Percentiles rank a stretch among this genome's conserved stretches.
Evolutionary conservation across 53 echinoderm and acorn worm species (phyloP).

Genomic region (Stichopus horrens): DNA sequence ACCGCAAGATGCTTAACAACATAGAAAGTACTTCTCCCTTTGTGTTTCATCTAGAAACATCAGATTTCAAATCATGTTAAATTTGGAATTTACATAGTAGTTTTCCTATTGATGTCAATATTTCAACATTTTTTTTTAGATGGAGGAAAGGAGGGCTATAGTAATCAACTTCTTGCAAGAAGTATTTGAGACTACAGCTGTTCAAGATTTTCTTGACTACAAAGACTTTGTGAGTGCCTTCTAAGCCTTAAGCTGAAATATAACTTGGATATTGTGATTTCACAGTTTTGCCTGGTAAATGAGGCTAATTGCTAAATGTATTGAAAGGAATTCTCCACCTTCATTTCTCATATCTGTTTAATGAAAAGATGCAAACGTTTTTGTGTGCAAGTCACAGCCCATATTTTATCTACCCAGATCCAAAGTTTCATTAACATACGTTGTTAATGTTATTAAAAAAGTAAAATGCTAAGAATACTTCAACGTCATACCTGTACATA

Average conservation of each 20-base stretch:
- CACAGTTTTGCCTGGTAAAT: not conserved
- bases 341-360: too few relatives aligned
- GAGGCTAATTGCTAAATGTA: not conserved
- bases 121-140: slow-evolving; percentile 7
- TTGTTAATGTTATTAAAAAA: too few relatives aligned
- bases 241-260: not conserved
- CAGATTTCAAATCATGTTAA: not conserved
- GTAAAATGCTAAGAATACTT: too few relatives aligned
- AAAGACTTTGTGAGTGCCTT: slow-evolving; percentile 60
- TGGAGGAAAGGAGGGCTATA: slow-evolving; percentile 55
- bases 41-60: too few relatives aligned
- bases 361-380: too few relatives aligned
- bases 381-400: too few relatives aligned
- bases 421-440: too few relatives aligned
- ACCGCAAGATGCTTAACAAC: too few relatives aligned
- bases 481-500: too few relatives aligned
- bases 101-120: not conserved
- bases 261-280: not conserved
- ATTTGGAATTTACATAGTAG: not conserved
- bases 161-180: slow-evolving; percentile 43
- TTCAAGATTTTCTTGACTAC: slow-evolving; percentile 55
- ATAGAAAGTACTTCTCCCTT: too few relatives aligned
- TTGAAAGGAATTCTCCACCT: not conserved
- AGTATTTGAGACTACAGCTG: slow-evolving; percentile 55
- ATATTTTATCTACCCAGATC: too few relatives aligned